phyloP scores from a whole-genome alignment of 2,113 vertebrate genomes.

The Peromyscus maniculatus region DNA sequence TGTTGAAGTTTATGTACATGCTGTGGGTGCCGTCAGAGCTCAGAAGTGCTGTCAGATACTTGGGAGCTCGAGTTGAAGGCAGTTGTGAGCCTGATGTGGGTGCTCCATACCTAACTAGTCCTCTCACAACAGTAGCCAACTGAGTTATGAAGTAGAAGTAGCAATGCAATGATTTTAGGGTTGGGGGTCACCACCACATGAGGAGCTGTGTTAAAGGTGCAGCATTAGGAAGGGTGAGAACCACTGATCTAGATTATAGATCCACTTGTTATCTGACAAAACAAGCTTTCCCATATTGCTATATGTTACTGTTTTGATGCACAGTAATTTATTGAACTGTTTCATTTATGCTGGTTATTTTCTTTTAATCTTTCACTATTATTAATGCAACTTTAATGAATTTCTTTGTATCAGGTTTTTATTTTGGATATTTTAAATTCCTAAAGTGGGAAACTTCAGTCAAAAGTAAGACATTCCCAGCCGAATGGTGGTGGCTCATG shows the following conservation, averaged over 20 bases:
- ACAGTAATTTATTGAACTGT: neutral
- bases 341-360: neutral
- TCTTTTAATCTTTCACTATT: conserved; percentile 43
- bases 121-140: neutral
- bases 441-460: conserved; percentile 9
- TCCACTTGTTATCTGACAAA: neutral
- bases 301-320: neutral
- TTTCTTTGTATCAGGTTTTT: conserved; percentile 33
- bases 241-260: neutral
- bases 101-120: neutral
- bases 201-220: neutral
- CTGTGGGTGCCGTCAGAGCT: neutral
- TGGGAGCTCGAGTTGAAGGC: neutral
- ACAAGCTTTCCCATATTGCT: neutral
- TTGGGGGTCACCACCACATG: neutral
- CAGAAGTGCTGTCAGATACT: neutral
- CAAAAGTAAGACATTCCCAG: conserved; percentile 82
- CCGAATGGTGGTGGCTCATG: no score
- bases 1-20: neutral
- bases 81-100: neutral
- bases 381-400: conserved; percentile 48
- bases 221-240: neutral
- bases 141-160: neutral
- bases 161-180: neutral
- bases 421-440: conserved; percentile 58